phyloP scores from a whole-genome alignment of 1,140 invertebrate species.

The Hylyphantes graminicola region DNA sequence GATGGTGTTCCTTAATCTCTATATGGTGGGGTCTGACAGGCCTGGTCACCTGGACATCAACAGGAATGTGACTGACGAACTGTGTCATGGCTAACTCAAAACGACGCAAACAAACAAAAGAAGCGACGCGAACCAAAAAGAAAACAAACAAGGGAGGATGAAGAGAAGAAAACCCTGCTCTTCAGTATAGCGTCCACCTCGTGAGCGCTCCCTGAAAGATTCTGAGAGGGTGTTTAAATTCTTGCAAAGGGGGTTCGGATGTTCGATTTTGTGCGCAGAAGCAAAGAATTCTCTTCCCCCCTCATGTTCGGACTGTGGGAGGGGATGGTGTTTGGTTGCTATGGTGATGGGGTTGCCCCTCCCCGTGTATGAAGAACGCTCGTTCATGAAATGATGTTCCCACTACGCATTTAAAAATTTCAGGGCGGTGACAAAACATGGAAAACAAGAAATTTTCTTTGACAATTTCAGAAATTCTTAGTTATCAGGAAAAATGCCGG shows the following conservation, averaged over 20 bases:
- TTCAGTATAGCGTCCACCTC: slow-evolving; percentile 53
- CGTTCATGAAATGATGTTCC: background rate
- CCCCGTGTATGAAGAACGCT: slow-evolving; percentile 10
- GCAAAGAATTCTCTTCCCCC: slow-evolving; percentile 10
- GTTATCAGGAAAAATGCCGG: no score
- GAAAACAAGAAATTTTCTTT: no score
- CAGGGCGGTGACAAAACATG: no score
- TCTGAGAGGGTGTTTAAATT: slow-evolving; percentile 7
- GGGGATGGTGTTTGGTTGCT: slow-evolving; percentile 16
- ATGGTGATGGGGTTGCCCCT: slow-evolving; percentile 2
- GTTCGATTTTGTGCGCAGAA: slow-evolving; percentile 52
- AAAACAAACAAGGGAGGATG: background rate
- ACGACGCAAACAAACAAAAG: slow-evolving; percentile 1
- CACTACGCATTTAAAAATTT: no score
- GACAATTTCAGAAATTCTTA: no score
- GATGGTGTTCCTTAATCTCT: slow-evolving; percentile 58
- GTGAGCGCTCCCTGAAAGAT: background rate
- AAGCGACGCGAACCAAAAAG: background rate
- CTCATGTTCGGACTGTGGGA: slow-evolving; percentile 24
- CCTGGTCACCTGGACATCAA: slow-evolving; percentile 55
- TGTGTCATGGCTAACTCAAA: slow-evolving; percentile 46
- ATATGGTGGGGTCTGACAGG: slow-evolving; percentile 58
- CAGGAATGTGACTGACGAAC: slow-evolving; percentile 61
- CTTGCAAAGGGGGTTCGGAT: slow-evolving; percentile 5
- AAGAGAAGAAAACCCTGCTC: slow-evolving; percentile 45